phyloP scores from a whole-genome alignment of 35 echinoderm and acorn worm genomes.

The Apostichopus californicus region DNA sequence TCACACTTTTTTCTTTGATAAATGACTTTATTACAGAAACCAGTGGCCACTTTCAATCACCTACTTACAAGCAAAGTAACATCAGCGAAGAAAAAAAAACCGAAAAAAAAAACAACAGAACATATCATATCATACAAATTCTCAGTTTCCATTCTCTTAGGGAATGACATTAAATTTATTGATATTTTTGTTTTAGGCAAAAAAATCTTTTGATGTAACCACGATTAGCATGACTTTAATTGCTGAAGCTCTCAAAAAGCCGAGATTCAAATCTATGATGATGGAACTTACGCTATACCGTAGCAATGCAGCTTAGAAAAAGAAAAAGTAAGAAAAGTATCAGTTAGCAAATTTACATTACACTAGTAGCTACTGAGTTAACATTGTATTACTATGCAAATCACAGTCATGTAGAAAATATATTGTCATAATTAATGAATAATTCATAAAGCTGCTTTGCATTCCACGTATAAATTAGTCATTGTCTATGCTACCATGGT shows the following conservation, averaged over 20 bases:
- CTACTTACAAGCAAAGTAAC: conserved; percentile 8
- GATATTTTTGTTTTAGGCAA: too few relatives aligned
- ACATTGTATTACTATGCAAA: conserved; percentile 1
- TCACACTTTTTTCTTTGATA: not conserved
- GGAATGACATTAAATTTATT: not conserved
- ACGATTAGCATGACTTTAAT: not conserved
- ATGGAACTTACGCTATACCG: not conserved
- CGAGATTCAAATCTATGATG: not conserved
- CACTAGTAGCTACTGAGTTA: not conserved
- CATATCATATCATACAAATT: not conserved
- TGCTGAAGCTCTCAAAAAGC: not conserved
- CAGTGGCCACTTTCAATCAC: conserved; percentile 24
- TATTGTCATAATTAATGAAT: not conserved
- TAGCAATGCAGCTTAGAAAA: not conserved
- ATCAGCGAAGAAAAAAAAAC: not conserved
- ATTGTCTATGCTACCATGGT: too few relatives aligned
- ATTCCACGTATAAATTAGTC: not conserved
- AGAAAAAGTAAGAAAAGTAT: not conserved
- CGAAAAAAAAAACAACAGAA: not conserved
- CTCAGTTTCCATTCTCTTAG: not conserved
- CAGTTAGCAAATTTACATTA: not conserved
- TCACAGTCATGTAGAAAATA: not conserved
- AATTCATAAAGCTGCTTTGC: not conserved
- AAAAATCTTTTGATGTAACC: not conserved
- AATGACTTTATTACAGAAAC: conserved; percentile 29